These are phyloP conservation scores for Xenopus tropicalis DNA, from an alignment of 2,113 vertebrate species.

Conservation along the genomic window DNA sequence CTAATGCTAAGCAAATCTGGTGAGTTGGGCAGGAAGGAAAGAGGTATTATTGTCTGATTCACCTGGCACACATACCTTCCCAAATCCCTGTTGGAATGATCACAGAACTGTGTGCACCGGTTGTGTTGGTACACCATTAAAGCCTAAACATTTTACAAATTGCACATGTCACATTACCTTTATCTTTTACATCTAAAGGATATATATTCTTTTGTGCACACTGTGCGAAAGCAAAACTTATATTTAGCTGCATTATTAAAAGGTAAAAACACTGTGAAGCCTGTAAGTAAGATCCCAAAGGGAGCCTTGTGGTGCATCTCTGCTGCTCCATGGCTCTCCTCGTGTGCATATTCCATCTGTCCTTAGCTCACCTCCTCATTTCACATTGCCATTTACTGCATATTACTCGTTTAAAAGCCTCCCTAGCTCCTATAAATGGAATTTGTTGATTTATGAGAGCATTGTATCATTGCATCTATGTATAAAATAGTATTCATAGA, in stretches of 20 bases:
- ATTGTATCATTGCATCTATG: conserved; percentile 20
- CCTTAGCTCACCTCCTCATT: conserved; percentile 9
- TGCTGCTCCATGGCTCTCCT: conserved; percentile 8
- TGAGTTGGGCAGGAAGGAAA: too few species aligned
- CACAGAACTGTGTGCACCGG: too few species aligned
- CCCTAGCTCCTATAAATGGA: conserved; percentile 9
- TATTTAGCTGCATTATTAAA: neutral
- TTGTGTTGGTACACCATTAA: too few species aligned
- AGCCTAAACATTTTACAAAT: too few species aligned
- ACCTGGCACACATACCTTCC: too few species aligned
- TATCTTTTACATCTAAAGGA: neutral
- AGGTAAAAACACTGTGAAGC: neutral
- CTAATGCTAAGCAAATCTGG: too few species aligned
- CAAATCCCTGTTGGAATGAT: too few species aligned
- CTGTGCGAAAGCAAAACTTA: neutral
- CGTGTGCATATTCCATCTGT: conserved; percentile 27
- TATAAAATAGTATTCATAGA: neutral
- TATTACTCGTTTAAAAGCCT: conserved; percentile 19
- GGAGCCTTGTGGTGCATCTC: conserved; percentile 1
- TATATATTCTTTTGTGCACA: neutral
- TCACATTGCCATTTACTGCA: neutral
- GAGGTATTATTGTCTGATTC: too few species aligned
- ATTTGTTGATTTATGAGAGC: conserved; percentile 8
- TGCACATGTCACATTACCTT: too few species aligned
- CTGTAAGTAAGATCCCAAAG: conserved; percentile 2